Evolutionary conservation across 2,888 invertebrate species (phyloP), one percentile per base, ranked within the genome.

Genomic region (Aporophyla nigra): DNA sequence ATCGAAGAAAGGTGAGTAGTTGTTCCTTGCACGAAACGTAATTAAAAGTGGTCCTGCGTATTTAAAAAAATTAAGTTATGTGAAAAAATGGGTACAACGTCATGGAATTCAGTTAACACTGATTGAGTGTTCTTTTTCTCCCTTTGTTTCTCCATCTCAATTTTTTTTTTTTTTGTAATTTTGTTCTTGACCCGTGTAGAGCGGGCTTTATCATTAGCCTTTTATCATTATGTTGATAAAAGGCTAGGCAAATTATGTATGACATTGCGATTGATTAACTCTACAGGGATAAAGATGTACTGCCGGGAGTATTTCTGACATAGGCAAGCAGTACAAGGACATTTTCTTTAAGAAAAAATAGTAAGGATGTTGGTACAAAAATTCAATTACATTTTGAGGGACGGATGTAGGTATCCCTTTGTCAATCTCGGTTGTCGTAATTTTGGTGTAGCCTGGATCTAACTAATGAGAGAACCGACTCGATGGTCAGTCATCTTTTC

Each of bases 381-480:
- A 71, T 46, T 65, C 33, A n/a, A 53, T 71, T 58, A 71, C n/a
- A 53, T 14, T 58, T 51, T 46, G 46, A 49, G 24, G 27, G 24
- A 46, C 43, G 24, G 19, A 27, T 62, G 33, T 33, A 33, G n/a
- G 70, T 51, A 70, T 78, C 24, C 58, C 24, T 24, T 16, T 78
- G 54, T 33, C 53, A 59, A 78, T 71, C 46, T 65, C 19, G 19
- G 49, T 24, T 10, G 58, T 9, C 43, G 7, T 49, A 27, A 70
- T 70, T 71, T n/a, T 33, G 33, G 4, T 33, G 21, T 40, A 40
- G 33, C 54, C 51, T 69, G 33, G 43, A 65, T 78, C 24, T 24
- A 43, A 65, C 51, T 63, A 58, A 63, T 63, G 51, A 58, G 33
- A 53, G 21, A 63, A 63, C 5, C 14, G 9, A 46, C 49, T 56